Base-by-base conservation (phyloP, 1,140 invertebrate genomes). In the Tetranychus cinnabarinus region DNA sequence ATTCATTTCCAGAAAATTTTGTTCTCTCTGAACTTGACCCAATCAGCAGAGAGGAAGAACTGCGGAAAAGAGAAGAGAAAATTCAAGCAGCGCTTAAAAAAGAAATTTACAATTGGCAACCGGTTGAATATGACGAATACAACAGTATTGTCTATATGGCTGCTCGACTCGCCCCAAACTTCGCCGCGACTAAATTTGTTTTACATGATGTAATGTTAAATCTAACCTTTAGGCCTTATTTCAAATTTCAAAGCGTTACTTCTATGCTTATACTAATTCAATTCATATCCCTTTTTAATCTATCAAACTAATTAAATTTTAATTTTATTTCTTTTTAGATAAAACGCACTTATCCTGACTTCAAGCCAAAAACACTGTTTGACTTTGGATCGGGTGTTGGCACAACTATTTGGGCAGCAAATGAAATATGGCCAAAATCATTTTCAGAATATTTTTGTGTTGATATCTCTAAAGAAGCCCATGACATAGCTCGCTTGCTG, bases 381-480 rank as follows among this genome's bases (percentile, higher is more conserved):
- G 88, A 93, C 73, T 91, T 89, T 74, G 89, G 89, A 6, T 90
- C 88, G 55, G 89, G 88, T 15, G 71, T 88, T 54, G 88, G 88
- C 2, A 84, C 85, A 37, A 82, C 79, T 0, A 80, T 81, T 46
- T 92, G 88, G 82, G 86, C 83, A 34, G 79, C 82, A 4, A 80
- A 81, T 64, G 69, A 74, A 10, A 74, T 78, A 34, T 92, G 87
- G 86, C 69, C 73, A 6, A 72, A 79, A 15, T 73, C 77, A 47
- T 75, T 91, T 15, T 79, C 78, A 66, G 87, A 93, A 75, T 84
- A 84, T 69, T 82, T 83, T 63, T 83, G 81, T 69, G 81, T 92
- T 1, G 89, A 95, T 70, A 71, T 77, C 39, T 88, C 85, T 0
- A 62, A 69, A 15, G 71, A 82, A 39, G 91, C 93, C 83, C 83